A percentile compares a stretch with the other conserved stretches of the same genome.
These are phyloP conservation scores for Autographa gamma DNA, from an alignment of 2,888 invertebrate genomes.

Conservation along the genomic window DNA sequence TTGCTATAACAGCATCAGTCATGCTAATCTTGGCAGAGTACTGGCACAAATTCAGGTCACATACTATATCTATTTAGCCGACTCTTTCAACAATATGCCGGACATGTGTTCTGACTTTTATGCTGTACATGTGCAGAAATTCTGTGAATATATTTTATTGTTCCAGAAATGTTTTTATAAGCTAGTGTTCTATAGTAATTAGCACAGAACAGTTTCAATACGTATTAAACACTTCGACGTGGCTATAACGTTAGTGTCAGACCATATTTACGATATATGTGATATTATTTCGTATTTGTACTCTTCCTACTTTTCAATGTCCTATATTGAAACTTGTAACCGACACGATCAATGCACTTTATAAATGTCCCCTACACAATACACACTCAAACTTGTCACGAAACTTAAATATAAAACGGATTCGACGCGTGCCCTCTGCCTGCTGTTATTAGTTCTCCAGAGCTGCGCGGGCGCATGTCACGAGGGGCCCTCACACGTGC, in stretches of 20 bases:
- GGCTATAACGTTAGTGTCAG: no score
- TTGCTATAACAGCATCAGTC: conserved; percentile 65
- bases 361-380: conserved; percentile 21
- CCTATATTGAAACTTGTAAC: neutral
- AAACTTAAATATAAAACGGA: conserved; percentile 74
- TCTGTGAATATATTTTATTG: conserved; percentile 7
- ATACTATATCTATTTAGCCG: conserved; percentile 62
- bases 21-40: conserved; percentile 78
- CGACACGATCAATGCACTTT: conserved; percentile 8
- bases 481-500: conserved; percentile 82
- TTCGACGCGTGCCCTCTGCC: conserved; percentile 74
- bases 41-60: conserved; percentile 78
- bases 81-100: conserved; percentile 63
- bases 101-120: conserved; percentile 60
- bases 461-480: conserved; percentile 75
- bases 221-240: no score
- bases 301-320: neutral
- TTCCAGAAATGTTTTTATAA: neutral
- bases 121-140: conserved; percentile 39
- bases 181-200: neutral
- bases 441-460: conserved; percentile 65
- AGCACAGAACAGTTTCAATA: neutral
- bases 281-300: neutral
- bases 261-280: no score
- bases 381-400: conserved; percentile 39